phyloP scores from a whole-genome alignment of 2,888 invertebrate genomes.

The Camptogramma bilineatum region DNA sequence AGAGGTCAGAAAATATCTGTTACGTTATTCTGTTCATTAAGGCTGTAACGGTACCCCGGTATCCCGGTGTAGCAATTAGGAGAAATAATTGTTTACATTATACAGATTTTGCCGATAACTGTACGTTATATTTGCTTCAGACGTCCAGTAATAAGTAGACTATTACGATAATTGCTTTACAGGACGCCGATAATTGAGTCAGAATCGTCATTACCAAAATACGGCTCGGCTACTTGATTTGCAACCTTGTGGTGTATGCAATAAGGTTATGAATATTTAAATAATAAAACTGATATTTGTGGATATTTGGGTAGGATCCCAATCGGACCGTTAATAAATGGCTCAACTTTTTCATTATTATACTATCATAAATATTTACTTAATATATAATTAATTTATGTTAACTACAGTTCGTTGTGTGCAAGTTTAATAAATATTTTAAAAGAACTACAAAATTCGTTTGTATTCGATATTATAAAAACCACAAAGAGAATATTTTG shows the following conservation, averaged over 20 bases:
- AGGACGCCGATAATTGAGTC: conserved; percentile 63
- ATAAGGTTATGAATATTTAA: conserved; percentile 39
- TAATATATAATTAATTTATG: no score
- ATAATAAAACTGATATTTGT: conserved; percentile 39
- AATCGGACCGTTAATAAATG: conserved; percentile 32
- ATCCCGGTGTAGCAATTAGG: conserved; percentile 74
- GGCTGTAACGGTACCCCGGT: conserved; percentile 66
- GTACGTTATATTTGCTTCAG: conserved; percentile 71
- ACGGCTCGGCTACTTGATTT: conserved; percentile 43
- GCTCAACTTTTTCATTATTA: conserved; percentile 2
- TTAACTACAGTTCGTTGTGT: no score
- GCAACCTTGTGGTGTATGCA: conserved; percentile 34
- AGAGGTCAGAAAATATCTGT: conserved; percentile 81
- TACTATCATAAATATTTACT: no score
- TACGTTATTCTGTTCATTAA: conserved; percentile 81
- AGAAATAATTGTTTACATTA: conserved; percentile 80
- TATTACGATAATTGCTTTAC: conserved; percentile 77
- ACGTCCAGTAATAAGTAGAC: conserved; percentile 71
- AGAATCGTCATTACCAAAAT: conserved; percentile 60
- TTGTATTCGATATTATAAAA: conserved; percentile 2
- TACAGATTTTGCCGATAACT: conserved; percentile 71
- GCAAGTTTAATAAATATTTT: neutral
- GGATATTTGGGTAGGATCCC: conserved; percentile 29
- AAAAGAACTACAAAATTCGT: neutral
- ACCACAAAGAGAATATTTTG: conserved; percentile 34